Percentiles rank a stretch among this genome's conserved stretches.
phyloP scores from a whole-genome alignment of 2,797 vertebrate genomes.

The Ctenochaetus hawaiiensis region DNA sequence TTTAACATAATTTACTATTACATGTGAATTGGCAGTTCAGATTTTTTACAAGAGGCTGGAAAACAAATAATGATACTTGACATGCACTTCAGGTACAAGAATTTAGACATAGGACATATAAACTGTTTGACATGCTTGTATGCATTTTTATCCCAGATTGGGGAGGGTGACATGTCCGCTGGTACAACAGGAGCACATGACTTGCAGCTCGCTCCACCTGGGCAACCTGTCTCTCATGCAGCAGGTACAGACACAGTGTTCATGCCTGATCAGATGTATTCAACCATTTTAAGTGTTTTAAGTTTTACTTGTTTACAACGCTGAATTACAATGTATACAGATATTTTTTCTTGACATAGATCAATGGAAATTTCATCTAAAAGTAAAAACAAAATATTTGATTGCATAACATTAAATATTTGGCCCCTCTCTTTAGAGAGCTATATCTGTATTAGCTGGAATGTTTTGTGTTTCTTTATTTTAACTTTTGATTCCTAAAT shows the following conservation, averaged over 20 bases:
- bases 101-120: neutral
- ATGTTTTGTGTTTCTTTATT: conserved; percentile 1
- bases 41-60: neutral
- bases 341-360: neutral
- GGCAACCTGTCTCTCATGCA: conserved; percentile 90
- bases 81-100: conserved; percentile 2
- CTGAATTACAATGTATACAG: too few relatives aligned
- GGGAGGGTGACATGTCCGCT: conserved; percentile 89
- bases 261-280: neutral
- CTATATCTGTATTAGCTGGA: neutral
- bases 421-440: neutral
- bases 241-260: conserved; percentile 85
- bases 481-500: conserved; percentile 16
- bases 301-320: neutral
- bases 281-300: neutral
- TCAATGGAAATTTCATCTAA: neutral
- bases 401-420: neutral
- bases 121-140: conserved; percentile 7
- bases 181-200: conserved; percentile 90
- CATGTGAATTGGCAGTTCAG: too few relatives aligned
- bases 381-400: neutral
- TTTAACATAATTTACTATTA: too few relatives aligned
- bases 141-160: conserved; percentile 84
- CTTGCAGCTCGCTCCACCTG: conserved; percentile 87
- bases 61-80: neutral